These are phyloP conservation scores for Aspidoscelis tigris DNA, from an alignment of 2,113 vertebrate species.

Conservation along the genomic window DNA sequence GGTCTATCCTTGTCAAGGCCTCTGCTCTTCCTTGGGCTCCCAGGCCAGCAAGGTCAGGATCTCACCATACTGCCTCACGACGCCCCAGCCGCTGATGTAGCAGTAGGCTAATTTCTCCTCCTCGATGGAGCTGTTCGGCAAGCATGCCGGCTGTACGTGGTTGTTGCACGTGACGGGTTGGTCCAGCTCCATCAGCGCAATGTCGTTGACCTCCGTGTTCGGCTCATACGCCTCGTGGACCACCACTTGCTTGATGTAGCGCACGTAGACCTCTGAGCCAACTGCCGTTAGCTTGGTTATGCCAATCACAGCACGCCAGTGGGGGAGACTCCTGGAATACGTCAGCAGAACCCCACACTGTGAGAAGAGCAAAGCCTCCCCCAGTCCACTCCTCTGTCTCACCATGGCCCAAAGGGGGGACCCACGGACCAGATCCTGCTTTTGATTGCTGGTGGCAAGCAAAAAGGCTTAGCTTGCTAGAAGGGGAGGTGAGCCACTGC, in stretches of 20 bases:
- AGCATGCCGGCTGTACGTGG: constrained; percentile 56
- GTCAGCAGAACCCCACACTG: not conserved
- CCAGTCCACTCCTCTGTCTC: too few species aligned
- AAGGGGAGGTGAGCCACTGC: too few species aligned
- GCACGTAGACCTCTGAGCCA: constrained; percentile 53
- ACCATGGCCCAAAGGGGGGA: too few species aligned
- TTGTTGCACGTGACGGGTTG: constrained; percentile 54
- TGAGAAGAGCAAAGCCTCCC: too few species aligned
- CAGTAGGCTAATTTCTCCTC: constrained; percentile 23
- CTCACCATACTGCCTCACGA: constrained; percentile 24
- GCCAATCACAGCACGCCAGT: constrained; percentile 70
- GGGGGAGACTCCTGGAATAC: constrained; percentile 52
- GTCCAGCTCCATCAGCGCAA: constrained; percentile 67
- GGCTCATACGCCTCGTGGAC: constrained; percentile 60
- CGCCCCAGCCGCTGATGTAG: constrained; percentile 52
- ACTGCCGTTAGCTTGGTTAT: constrained; percentile 38
- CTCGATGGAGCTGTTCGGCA: constrained; percentile 52
- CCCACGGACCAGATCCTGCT: too few species aligned
- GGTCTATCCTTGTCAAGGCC: not conserved
- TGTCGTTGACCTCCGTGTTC: constrained; percentile 52
- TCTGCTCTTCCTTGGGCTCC: not conserved
- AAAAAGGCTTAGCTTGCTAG: too few species aligned
- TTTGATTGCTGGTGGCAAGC: too few species aligned
- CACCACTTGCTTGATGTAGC: constrained; percentile 59
- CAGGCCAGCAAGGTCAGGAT: fast-evolving